These are phyloP conservation scores for Sebastes wilsoni DNA, from an alignment of 2,797 vertebrate species.

Conservation along the genomic window DNA sequence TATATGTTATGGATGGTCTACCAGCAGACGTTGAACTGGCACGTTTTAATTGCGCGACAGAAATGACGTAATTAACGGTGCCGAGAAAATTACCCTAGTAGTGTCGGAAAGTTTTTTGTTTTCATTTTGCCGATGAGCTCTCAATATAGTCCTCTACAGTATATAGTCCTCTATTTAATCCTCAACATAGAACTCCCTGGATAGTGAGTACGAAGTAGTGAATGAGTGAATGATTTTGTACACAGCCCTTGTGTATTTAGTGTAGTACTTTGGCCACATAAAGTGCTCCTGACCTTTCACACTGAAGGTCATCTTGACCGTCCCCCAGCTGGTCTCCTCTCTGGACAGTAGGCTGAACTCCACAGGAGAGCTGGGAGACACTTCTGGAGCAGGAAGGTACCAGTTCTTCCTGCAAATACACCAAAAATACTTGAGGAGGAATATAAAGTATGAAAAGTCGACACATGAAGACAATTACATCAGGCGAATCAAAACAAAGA, in stretches of 20 bases:
- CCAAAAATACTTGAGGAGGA: neutral
- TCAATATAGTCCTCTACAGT: too few relatives aligned
- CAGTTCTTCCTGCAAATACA: conserved; percentile 89
- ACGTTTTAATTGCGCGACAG: too few relatives aligned
- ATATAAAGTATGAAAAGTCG: neutral
- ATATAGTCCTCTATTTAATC: too few relatives aligned
- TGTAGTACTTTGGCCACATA: neutral
- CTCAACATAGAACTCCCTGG: too few relatives aligned
- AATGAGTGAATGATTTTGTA: too few relatives aligned
- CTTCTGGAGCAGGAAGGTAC: conserved; percentile 91
- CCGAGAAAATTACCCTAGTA: too few relatives aligned
- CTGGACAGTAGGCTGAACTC: conserved; percentile 89
- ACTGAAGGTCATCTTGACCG: conserved; percentile 88
- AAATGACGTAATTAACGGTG: too few relatives aligned
- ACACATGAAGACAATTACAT: neutral
- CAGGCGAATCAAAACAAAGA: neutral
- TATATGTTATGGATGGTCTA: too few relatives aligned
- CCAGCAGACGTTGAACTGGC: too few relatives aligned
- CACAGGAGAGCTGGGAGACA: conserved; percentile 85
- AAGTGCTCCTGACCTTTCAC: conserved; percentile 81
- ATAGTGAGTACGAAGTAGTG: too few relatives aligned
- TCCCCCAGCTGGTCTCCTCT: conserved; percentile 86
- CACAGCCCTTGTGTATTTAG: neutral
- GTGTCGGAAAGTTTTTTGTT: too few relatives aligned
- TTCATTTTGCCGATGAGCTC: too few relatives aligned